Base-by-base conservation (phyloP, 2,888 invertebrate species). In the Aphidoletes aphidimyza region DNA sequence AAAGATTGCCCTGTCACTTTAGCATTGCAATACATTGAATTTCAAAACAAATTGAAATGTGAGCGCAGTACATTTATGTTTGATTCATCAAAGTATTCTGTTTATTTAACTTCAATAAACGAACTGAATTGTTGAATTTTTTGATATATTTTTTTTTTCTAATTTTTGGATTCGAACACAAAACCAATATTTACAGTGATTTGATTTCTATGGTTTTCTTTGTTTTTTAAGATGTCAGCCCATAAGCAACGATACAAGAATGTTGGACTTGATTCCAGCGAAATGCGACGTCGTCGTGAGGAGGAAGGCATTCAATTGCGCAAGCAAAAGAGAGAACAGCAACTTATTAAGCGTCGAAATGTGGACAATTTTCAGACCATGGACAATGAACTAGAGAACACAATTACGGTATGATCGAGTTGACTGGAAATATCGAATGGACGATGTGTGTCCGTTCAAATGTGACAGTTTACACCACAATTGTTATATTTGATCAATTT, bases 231-330 rank as follows among this genome's bases (percentile, higher is more conserved):
- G 94, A 96, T 96, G 96, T 96, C 95, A 87, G 91, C 93, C 88
- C 96, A 96, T 89, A 96, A 96, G 89, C 94, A 96, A 91, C 94
- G 97, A 87, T 98, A 98, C 89, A 98, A 98, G 93, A 98, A 98
- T 92, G 94, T 94, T 86, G 97, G 96, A 0, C 91, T 97, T 87
- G 97, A 98, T 90, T 95, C 97, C 5, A 95, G 97, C 87, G 98
- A 98, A 90, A 91, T 98, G 87, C 93, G 98, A 84, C 93, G 98
- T 84, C 92, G 98, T 59, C 92, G 98, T 69, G 98, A 98, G 89
- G 98, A 99, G 88, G 98, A 98, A 90, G 98, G 98, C 37, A 96
- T 99, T 39, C 98, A 98, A 88, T 91, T 99, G 84, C 91, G 98
- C 84, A 98, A 98, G 92, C 97, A 97, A 88, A 98, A 98, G 90